A percentile compares a stretch with the other conserved stretches of the same genome.
phyloP scores from a whole-genome alignment of 2,797 vertebrate genomes.

The Hydrolagus colliei region DNA sequence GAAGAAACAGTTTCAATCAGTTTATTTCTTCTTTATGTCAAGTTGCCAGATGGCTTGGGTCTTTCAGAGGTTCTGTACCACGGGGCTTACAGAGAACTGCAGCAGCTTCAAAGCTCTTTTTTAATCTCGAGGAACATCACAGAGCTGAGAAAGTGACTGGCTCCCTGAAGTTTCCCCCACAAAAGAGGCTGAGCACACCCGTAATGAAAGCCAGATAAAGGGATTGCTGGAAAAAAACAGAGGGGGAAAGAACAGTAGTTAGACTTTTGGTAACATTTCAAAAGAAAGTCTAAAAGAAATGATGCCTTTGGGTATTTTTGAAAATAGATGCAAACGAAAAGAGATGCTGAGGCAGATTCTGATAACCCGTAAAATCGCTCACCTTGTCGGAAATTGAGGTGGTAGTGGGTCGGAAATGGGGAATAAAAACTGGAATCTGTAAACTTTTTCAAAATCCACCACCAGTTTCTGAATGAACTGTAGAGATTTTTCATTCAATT shows the following conservation, averaged over 20 bases:
- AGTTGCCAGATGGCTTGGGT: conserved; percentile 90
- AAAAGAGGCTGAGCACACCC: conserved; percentile 81
- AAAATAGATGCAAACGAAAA: conserved; percentile 58
- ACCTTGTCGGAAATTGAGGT: conserved; percentile 42
- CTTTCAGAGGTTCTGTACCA: conserved; percentile 81
- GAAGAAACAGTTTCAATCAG: conserved; percentile 83
- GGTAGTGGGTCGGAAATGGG: too few species aligned
- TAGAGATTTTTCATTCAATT: not conserved
- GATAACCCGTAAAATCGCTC: conserved; percentile 59
- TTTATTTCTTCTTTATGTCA: conserved; percentile 83
- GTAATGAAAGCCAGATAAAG: conserved; percentile 99
- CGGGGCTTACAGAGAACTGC: conserved; percentile 72
- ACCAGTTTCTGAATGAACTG: not conserved
- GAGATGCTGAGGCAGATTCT: conserved; percentile 58
- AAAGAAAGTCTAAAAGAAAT: conserved; percentile 82
- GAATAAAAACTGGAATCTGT: not conserved
- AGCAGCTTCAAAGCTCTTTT: conserved; percentile 94
- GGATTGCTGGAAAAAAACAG: conserved; percentile 74
- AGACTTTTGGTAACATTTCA: conserved; percentile 71
- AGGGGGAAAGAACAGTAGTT: conserved; percentile 75
- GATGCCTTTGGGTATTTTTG: conserved; percentile 71
- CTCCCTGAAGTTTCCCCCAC: conserved; percentile 81
- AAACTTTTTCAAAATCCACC: not conserved
- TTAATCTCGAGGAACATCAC: conserved; percentile 98
- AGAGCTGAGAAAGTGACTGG: conserved; percentile 92